phyloP scores from a whole-genome alignment of 2,797 vertebrate genomes.

The Hydrocynus forskahlii region DNA sequence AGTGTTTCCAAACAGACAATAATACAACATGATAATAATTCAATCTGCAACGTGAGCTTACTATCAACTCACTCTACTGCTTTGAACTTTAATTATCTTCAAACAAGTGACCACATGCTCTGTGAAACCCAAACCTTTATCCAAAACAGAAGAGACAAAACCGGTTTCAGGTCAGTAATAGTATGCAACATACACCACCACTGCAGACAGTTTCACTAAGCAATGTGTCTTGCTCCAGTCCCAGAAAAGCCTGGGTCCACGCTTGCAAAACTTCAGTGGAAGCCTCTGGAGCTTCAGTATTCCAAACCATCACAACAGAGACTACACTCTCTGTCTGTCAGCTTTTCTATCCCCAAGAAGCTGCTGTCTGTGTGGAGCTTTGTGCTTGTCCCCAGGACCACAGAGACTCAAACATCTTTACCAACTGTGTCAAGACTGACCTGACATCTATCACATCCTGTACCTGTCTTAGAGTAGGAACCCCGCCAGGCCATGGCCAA shows the following conservation, averaged over 20 bases:
- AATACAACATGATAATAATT: background rate
- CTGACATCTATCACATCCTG: conserved; percentile 21
- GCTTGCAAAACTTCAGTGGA: background rate
- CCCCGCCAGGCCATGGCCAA: background rate
- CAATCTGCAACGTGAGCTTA: too few relatives aligned
- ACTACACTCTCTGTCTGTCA: conserved; percentile 13
- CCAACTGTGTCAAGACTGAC: background rate
- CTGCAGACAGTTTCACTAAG: background rate
- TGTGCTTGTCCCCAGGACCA: background rate
- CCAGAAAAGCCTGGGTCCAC: background rate
- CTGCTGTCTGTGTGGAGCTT: background rate
- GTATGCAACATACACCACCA: background rate
- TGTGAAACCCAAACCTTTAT: background rate
- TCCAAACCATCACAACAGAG: conserved; percentile 13
- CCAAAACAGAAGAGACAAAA: background rate
- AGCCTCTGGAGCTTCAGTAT: conserved; percentile 5
- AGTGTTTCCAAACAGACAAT: background rate
- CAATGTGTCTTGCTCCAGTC: background rate
- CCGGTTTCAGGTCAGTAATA: background rate
- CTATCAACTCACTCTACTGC: background rate
- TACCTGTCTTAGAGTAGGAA: conserved; percentile 3
- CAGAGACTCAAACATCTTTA: conserved; percentile 15
- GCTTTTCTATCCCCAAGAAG: conserved; percentile 18
- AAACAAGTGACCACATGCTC: background rate
- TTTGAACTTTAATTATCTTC: background rate